A percentile compares a stretch with the other conserved stretches of the same genome.
These are phyloP conservation scores for Rhynchonycteris naso DNA, from an alignment of 2,797 vertebrate species.

Conservation along the genomic window DNA sequence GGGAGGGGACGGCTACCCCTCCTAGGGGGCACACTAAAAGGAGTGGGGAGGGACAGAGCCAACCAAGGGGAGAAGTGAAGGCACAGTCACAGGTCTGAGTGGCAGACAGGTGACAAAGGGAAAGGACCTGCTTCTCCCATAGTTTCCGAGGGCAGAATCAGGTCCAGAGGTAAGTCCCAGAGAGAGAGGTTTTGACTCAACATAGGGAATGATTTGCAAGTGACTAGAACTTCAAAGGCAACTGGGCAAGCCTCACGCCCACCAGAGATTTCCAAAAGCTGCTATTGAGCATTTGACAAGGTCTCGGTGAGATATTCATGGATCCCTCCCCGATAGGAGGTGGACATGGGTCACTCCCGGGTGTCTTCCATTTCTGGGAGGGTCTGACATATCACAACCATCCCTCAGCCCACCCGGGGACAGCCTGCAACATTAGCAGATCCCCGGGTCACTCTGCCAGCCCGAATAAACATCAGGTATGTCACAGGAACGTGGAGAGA, in stretches of 20 bases:
- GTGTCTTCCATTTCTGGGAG: background rate
- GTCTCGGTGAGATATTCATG: background rate
- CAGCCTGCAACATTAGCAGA: background rate
- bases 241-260: background rate
- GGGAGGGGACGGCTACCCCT: background rate
- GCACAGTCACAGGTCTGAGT: rapidly evolving
- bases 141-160: background rate
- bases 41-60: background rate
- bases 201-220: background rate
- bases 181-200: background rate
- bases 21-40: background rate
- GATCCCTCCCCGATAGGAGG: background rate
- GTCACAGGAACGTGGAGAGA: background rate
- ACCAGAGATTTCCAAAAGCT: background rate
- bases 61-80: background rate
- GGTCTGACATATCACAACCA: rapidly evolving
- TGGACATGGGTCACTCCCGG: rapidly evolving
- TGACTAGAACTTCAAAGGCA: background rate
- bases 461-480: background rate
- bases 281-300: background rate
- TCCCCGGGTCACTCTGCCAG: background rate
- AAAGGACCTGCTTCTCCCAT: rapidly evolving
- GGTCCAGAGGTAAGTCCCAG: background rate
- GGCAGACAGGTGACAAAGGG: background rate
- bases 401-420: background rate